Evolutionary conservation across 2,113 vertebrate species (phyloP).

Genomic region (Cygnus atratus): DNA sequence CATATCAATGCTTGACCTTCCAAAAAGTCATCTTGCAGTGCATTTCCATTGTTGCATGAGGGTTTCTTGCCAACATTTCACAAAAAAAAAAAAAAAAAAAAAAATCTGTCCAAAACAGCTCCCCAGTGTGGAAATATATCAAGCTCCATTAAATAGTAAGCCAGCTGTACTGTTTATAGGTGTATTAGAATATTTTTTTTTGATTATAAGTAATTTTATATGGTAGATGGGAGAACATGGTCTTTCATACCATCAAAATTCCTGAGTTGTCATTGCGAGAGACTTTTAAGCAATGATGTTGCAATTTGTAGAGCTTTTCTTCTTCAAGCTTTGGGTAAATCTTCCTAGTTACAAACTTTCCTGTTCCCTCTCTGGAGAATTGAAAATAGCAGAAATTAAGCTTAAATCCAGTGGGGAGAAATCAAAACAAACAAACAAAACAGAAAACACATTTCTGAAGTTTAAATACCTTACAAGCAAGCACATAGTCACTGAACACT

Average conservation of each 20-base stretch:
- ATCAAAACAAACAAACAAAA: background rate
- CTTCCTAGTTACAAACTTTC: background rate
- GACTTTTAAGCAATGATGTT: background rate
- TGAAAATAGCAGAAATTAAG: background rate
- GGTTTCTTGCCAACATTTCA: background rate
- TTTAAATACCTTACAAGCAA: background rate
- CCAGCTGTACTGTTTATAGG: slow-evolving; percentile 21
- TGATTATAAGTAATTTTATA: background rate
- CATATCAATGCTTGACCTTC: background rate
- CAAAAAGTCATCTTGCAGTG: background rate
- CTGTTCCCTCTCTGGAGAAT: background rate
- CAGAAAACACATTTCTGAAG: background rate
- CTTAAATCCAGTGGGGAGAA: background rate
- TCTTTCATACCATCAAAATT: background rate
- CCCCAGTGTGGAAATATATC: background rate
- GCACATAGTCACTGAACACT: background rate
- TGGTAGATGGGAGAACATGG: background rate
- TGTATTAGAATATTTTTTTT: background rate
- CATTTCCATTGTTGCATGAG: background rate
- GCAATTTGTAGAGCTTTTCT: background rate
- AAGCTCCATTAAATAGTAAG: slow-evolving; percentile 46
- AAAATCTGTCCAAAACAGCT: background rate
- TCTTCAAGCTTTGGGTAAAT: background rate
- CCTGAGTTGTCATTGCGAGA: background rate
- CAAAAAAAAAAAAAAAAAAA: background rate